Base-by-base conservation (phyloP, 1,140 invertebrate species). In the Megalopta genalis region DNA sequence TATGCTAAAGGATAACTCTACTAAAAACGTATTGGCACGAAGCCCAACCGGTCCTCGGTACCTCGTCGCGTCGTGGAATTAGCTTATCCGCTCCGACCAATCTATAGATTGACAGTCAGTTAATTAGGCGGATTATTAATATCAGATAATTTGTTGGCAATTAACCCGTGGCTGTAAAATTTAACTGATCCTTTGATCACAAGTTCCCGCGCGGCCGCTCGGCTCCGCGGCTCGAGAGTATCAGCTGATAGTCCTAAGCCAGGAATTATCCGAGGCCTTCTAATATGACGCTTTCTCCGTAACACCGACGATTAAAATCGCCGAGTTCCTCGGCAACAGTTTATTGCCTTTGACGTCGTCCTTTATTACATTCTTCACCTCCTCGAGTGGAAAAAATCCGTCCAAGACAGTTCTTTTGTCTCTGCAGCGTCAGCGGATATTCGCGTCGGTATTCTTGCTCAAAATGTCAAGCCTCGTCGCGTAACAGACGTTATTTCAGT, bases 291-390 rank as follows among this genome's bases (percentile, higher is more conserved):
- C 37, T 39, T 57, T 46, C 57, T 42, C 5, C 18, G 46, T 82
- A 77, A 67, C 66, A 49, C 9, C 68, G n/a, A 25, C 32, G 66
- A 72, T 83, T 60, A 62, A 27, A 59, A 68, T 66, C n/a, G 46
- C 32, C 64, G 42, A 77, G 62, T 46, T 68, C 77, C 42, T 62
- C 25, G 14, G 27, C 23, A 59, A 82, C 54, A 54, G 73, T 83
- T 83, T 72, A 78, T 83, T 73, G 71, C 65, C 37, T 72, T 73
- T 46, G 71, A 73, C 62, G 52, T 69, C 49, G 64, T 39, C 27
- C 59, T 65, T 84, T 79, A 82, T 83, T 82, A 57, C 74, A 82
- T 82, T 83, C 80, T 52, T 46, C 16, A 39, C 14, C 52, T 25
- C 39, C 8, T 6, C 9, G 18, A 9, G 4, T 3, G 21, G 25